These are phyloP conservation scores for Augiades crinisus DNA, from an alignment of 2,888 invertebrate species.

Conservation along the genomic window DNA sequence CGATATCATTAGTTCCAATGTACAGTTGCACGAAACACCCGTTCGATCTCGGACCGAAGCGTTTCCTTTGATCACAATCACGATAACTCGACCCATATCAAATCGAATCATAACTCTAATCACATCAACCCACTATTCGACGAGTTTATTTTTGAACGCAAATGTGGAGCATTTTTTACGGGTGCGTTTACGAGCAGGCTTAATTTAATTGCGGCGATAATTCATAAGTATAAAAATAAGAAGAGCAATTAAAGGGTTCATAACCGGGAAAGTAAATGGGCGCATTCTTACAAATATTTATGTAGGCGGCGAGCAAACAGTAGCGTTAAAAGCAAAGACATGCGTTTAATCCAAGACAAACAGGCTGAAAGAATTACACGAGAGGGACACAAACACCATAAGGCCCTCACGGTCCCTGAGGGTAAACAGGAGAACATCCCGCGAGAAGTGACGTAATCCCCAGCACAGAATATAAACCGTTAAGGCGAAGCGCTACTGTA, in stretches of 20 bases:
- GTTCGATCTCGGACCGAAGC: slow-evolving; percentile 35
- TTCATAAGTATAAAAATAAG: slow-evolving; percentile 68
- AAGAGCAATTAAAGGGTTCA: slow-evolving; percentile 71
- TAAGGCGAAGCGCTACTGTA: slow-evolving; percentile 59
- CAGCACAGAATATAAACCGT: slow-evolving; percentile 54
- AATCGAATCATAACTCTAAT: slow-evolving; percentile 48
- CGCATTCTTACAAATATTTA: slow-evolving; percentile 71
- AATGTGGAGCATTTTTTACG: slow-evolving; percentile 55
- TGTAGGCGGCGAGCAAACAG: slow-evolving; percentile 70
- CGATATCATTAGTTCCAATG: slow-evolving; percentile 66
- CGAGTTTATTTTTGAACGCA: slow-evolving; percentile 42
- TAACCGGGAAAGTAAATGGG: slow-evolving; percentile 63
- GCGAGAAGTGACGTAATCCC: slow-evolving; percentile 70
- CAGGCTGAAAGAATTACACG: slow-evolving; percentile 71
- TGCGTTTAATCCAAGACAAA: slow-evolving; percentile 76
- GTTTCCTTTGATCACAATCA: slow-evolving; percentile 50
- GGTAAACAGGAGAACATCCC: slow-evolving; percentile 57
- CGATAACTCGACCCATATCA: slow-evolving; percentile 51
- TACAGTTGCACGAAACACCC: slow-evolving; percentile 61
- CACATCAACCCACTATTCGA: slow-evolving; percentile 20
- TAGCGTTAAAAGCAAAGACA: slow-evolving; percentile 77
- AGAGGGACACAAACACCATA: slow-evolving; percentile 66
- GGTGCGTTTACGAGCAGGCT: slow-evolving; percentile 57
- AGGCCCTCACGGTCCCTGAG: slow-evolving; percentile 52
- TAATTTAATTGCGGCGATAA: slow-evolving; percentile 63